A percentile compares a stretch with the other conserved stretches of the same genome.
These are phyloP conservation scores for Andrena chrysosceles DNA, from an alignment of 2,888 invertebrate genomes.

Conservation along the genomic window DNA sequence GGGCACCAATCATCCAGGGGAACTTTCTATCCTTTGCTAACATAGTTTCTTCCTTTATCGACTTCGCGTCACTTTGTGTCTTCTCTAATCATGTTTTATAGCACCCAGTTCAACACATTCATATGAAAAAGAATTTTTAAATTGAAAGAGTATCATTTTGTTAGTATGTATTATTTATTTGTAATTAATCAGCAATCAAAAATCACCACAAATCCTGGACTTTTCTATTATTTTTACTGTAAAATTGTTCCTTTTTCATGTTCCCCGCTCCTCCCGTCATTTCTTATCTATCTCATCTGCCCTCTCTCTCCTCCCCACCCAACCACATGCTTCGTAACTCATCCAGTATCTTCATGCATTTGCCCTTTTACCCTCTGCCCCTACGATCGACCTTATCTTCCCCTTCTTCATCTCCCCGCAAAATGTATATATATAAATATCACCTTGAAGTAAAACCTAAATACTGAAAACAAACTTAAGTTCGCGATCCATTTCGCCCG, in stretches of 20 bases:
- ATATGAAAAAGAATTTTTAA: too few species aligned
- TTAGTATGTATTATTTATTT: too few species aligned
- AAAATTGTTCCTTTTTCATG: not conserved
- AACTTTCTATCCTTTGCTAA: too few species aligned
- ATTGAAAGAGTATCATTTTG: too few species aligned
- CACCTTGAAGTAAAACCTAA: not conserved
- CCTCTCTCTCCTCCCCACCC: not conserved
- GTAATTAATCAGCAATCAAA: too few species aligned
- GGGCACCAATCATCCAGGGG: too few species aligned
- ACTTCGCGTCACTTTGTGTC: too few species aligned
- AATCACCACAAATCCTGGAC: too few species aligned
- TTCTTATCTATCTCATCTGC: not conserved
- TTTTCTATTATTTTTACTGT: too few species aligned
- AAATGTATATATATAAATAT: not conserved
- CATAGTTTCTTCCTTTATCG: too few species aligned
- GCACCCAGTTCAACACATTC: too few species aligned
- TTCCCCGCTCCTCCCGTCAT: not conserved
- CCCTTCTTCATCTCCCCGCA: not conserved
- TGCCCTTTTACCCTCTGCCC: not conserved
- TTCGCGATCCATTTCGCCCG: not conserved
- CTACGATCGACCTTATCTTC: constrained; percentile 4
- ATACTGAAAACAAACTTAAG: not conserved
- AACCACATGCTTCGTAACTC: not conserved
- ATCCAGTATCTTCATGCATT: constrained; percentile 5
- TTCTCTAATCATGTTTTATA: too few species aligned